Conservation (phyloP, 2,113 vertebrate species). For the Capra hircus region DNA sequence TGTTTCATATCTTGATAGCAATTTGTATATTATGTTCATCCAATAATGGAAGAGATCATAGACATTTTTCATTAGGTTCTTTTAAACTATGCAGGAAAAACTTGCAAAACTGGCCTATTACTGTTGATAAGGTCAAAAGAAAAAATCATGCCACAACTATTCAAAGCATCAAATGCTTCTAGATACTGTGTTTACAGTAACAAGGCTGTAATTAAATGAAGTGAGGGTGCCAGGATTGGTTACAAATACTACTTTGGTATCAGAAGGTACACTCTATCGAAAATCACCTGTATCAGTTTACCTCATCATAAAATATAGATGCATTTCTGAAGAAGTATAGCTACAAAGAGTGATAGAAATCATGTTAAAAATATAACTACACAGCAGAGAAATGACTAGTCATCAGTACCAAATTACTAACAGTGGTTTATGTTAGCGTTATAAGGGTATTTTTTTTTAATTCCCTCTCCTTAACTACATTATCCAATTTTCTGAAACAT, state of each 20-base stretch:
- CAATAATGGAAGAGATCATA: not conserved
- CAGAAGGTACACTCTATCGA: slow-evolving; percentile 20
- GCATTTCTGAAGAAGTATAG: not conserved
- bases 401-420: slow-evolving; percentile 23
- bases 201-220: not conserved
- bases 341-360: not conserved
- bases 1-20: not conserved
- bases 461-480: not conserved
- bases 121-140: not conserved
- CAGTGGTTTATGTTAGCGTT: not conserved
- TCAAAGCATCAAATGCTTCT: not conserved
- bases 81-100: slow-evolving; percentile 3
- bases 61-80: not conserved
- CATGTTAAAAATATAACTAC: slow-evolving; percentile 11
- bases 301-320: not conserved
- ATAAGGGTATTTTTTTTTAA: not conserved
- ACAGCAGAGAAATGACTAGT: not conserved
- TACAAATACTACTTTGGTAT: slow-evolving; percentile 20
- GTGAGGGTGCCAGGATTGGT: not conserved
- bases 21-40: not conserved
- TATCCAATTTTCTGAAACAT: slow-evolving; percentile 2
- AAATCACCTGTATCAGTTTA: not conserved
- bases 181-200: slow-evolving; percentile 26
- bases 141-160: slow-evolving; percentile 2
- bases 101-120: not conserved